Percentiles rank a stretch among this genome's conserved stretches.
phyloP scores from a whole-genome alignment of 2,888 invertebrate species.

The Xestobium rufovillosum region DNA sequence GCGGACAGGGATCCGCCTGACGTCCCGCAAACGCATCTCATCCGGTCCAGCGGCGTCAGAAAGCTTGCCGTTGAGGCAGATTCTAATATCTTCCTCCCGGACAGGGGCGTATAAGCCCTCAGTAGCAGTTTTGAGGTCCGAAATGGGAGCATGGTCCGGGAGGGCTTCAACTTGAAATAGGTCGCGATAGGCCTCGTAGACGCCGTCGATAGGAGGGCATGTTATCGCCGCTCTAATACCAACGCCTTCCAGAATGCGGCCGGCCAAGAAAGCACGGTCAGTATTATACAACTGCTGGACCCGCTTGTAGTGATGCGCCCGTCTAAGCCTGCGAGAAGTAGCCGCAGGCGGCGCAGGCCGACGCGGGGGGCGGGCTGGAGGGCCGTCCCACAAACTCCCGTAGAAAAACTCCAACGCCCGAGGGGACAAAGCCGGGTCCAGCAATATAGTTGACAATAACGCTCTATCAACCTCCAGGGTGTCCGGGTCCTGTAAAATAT shows the following conservation, averaged over 20 bases:
- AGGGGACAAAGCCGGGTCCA: too few relatives aligned
- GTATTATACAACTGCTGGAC: conserved; percentile 6
- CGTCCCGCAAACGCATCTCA: not conserved
- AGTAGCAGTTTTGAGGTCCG: not conserved
- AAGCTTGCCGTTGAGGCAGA: not conserved
- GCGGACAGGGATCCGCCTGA: not conserved
- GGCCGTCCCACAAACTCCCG: too few relatives aligned
- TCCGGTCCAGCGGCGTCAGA: conserved; percentile 14
- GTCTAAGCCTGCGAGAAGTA: too few relatives aligned
- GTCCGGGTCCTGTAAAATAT: too few relatives aligned
- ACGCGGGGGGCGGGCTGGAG: too few relatives aligned
- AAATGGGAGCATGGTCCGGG: conserved; percentile 6
- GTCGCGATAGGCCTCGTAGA: conserved; percentile 2
- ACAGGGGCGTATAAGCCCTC: too few relatives aligned
- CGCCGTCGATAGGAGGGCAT: conserved; percentile 5
- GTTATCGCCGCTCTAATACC: not conserved
- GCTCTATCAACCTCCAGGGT: too few relatives aligned
- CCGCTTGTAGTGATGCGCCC: too few relatives aligned
- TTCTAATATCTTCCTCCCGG: conserved; percentile 9
- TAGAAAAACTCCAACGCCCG: too few relatives aligned
- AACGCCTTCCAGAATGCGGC: conserved; percentile 4
- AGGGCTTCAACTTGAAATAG: conserved; percentile 10
- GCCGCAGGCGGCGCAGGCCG: too few relatives aligned
- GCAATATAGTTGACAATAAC: too few relatives aligned
- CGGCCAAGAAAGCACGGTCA: not conserved